phyloP scores from a whole-genome alignment of 2,888 invertebrate species.

The Ptychoptera albimana region DNA sequence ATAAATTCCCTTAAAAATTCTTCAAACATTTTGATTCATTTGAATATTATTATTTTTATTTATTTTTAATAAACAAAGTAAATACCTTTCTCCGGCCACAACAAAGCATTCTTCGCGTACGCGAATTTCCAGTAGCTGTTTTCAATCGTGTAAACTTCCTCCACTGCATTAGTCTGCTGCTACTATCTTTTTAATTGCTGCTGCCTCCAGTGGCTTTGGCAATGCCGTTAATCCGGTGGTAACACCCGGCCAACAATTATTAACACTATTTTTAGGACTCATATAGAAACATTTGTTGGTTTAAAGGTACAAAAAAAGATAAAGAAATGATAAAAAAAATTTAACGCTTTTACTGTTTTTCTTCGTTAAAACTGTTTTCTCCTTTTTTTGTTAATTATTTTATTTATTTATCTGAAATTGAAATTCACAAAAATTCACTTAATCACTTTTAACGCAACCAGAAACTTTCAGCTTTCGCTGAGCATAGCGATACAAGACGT shows the following conservation, averaged over 20 bases:
- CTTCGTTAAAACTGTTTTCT: constrained; percentile 1
- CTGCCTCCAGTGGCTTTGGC: neutral
- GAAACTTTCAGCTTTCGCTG: too few relatives aligned
- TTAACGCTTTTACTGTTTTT: constrained; percentile 5
- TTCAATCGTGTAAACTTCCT: constrained; percentile 67
- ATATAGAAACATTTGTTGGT: constrained; percentile 10
- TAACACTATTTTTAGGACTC: constrained; percentile 8
- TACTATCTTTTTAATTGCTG: neutral
- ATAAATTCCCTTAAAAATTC: too few relatives aligned
- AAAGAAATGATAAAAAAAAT: neutral
- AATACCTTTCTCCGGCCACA: constrained; percentile 88
- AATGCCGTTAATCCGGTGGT: neutral
- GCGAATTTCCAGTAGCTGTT: constrained; percentile 60
- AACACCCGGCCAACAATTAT: neutral
- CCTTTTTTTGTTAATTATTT: too few relatives aligned
- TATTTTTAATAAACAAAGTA: constrained; percentile 4
- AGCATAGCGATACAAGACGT: too few relatives aligned
- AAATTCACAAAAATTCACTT: neutral
- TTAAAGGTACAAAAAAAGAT: constrained; percentile 3
- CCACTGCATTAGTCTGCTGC: constrained; percentile 49
- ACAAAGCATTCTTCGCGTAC: constrained; percentile 79
- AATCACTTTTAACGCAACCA: too few relatives aligned
- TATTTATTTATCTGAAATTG: neutral
- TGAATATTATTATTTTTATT: too few relatives aligned
- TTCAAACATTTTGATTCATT: too few relatives aligned